Percentiles rank a stretch among this genome's conserved stretches.
Evolutionary conservation across 2,113 vertebrate species (phyloP).

Genomic region (Pluvianellus socialis): DNA sequence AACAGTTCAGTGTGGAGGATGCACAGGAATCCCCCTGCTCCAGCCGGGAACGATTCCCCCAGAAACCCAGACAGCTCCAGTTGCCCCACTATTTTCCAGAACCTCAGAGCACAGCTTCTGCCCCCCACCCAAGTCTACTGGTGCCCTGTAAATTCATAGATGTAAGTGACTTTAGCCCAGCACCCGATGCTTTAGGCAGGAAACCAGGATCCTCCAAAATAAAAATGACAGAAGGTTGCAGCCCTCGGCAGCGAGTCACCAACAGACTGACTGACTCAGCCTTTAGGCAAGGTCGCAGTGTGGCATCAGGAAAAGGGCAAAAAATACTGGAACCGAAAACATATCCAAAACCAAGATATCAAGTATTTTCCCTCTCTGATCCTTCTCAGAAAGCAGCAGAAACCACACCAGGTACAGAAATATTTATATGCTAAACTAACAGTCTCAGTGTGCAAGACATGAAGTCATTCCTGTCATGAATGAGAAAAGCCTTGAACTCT

Average conservation of each 20-base stretch:
- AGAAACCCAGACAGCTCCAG: background rate
- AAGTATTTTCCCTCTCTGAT: background rate
- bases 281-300: conserved; percentile 27
- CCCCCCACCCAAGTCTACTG: background rate
- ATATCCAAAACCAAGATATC: background rate
- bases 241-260: background rate
- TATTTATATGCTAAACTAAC: conserved; percentile 2
- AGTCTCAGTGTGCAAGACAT: conserved; percentile 31
- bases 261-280: background rate
- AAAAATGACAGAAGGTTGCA: conserved; percentile 1
- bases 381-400: conserved; percentile 11
- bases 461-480: background rate
- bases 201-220: background rate
- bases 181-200: background rate
- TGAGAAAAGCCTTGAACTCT: conserved; percentile 16
- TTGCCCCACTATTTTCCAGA: background rate
- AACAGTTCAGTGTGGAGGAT: background rate
- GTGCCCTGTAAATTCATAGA: background rate
- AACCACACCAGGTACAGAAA: background rate
- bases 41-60: background rate
- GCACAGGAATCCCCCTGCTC: background rate
- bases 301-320: background rate
- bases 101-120: background rate
- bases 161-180: background rate
- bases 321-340: background rate